Evolutionary conservation across 2,113 vertebrate species (phyloP).

Genomic region (Nibea coibor): DNA sequence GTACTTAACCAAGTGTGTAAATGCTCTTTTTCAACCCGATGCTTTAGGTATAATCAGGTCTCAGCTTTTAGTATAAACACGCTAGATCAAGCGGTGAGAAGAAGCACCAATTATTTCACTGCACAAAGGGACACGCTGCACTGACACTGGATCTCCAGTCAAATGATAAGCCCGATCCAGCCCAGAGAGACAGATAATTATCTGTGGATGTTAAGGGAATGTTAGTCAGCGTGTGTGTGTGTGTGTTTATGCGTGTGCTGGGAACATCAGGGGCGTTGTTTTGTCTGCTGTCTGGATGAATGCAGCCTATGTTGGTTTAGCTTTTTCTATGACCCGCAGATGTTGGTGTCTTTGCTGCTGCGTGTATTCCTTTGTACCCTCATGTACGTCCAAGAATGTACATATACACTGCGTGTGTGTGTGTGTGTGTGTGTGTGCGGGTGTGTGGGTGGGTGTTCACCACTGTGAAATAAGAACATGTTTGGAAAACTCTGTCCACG

Average conservation of each 20-base stretch:
- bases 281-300: constrained; percentile 62
- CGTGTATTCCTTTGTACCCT: constrained; percentile 17
- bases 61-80: constrained; percentile 7
- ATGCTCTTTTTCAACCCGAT: background rate
- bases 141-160: constrained; percentile 3
- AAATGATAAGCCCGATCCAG: constrained; percentile 34
- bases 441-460: constrained; percentile 19
- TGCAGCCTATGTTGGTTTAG: constrained; percentile 38
- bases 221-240: constrained; percentile 13
- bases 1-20: background rate
- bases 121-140: constrained; percentile 18
- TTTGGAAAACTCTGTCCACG: constrained; percentile 60
- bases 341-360: constrained; percentile 27
- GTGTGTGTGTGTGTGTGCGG: too few relatives aligned
- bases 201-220: constrained; percentile 19
- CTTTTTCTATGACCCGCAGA: constrained; percentile 61
- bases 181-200: constrained; percentile 40
- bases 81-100: constrained; percentile 4
- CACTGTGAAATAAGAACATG: constrained; percentile 18
- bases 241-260: background rate
- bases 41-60: background rate
- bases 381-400: constrained; percentile 7
- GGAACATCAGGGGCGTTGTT: constrained; percentile 34
- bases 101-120: constrained; percentile 19
- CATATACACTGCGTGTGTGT: background rate